Evolutionary conservation across 2,113 vertebrate genomes (phyloP), one percentile per base, ranked within the genome.

Genomic region (Nothobranchius furzeri): DNA sequence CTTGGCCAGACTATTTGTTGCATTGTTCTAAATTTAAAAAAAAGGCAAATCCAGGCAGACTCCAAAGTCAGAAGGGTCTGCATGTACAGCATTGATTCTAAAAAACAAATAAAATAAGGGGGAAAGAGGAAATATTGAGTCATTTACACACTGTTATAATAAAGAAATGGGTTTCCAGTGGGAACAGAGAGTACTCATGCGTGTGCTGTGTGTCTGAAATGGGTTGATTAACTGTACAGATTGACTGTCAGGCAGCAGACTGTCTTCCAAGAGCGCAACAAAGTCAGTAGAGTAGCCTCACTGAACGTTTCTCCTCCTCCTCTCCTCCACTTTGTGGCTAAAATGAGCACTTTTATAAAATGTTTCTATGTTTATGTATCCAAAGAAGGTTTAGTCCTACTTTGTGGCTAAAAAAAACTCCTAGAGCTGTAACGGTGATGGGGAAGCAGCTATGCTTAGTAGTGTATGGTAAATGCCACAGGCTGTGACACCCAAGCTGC

Each of bases 181-280:
- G 68, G 65, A 40, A 56, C 25, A 1, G 73, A 78, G 82, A 88
- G 56, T 90, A 87, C 93, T 90, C 96, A 98, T 98, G 97, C 96
- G 96, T 92, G 93, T 90, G 91, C 54, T 91, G 91, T 89, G 87
- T 84, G 93, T 94, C 93, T 92, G 90, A 87, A 86, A 95, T 94
- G 92, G 90, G 90, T 92, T 94, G 94, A 93, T 95, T 93, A 20
- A 95, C 93, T 94, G 91, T 95, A 96, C 94, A 95, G 79, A 94
- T 77, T 90, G 87, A 92, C 87, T 87, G 85, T 93, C 95, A 96
- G 94, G 94, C 95, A 94, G 90, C 92, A 89, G 87, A 88, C 78
- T 62, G 56, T 83, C 86, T 90, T 91, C 90, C 90, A 92, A 89
- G 87, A 91, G 93, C 93, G 95, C 92, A 91, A 93, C 92, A 63